Evolutionary conservation across 1,140 invertebrate genomes (phyloP).

Genomic region (Luehdorfia chinensis): DNA sequence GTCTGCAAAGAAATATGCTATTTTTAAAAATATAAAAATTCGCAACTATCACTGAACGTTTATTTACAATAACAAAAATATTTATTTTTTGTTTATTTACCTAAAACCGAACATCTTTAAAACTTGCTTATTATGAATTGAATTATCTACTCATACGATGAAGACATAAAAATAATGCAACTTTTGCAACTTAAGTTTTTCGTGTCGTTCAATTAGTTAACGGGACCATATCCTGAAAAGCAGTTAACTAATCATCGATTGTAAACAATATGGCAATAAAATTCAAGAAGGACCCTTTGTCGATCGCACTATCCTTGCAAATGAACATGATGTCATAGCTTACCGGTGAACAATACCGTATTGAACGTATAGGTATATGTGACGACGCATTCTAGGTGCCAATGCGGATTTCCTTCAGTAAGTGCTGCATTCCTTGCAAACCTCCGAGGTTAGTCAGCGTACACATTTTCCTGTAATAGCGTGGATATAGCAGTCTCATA

Average conservation of each 20-base stretch:
- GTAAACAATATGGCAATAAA: conserved; percentile 24
- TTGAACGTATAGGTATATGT: conserved; percentile 31
- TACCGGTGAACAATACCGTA: conserved; percentile 40
- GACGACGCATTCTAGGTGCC: conserved; percentile 46
- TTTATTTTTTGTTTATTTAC: neutral
- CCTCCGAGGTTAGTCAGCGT: conserved; percentile 49
- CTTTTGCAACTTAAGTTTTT: too few species aligned
- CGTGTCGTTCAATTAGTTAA: too few species aligned
- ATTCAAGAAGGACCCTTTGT: conserved; percentile 28
- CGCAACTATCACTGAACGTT: neutral
- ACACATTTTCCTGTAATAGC: conserved; percentile 28
- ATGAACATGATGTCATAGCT: conserved; percentile 57
- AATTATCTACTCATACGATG: too few species aligned
- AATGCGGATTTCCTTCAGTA: conserved; percentile 66
- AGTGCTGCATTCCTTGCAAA: conserved; percentile 58
- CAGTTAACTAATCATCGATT: too few species aligned
- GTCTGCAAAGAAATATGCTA: conserved; percentile 29
- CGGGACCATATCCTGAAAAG: too few species aligned
- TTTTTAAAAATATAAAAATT: conserved; percentile 3
- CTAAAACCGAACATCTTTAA: too few species aligned
- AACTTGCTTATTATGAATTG: too few species aligned
- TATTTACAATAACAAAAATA: too few species aligned
- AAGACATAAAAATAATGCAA: too few species aligned
- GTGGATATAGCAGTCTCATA: conserved; percentile 29
- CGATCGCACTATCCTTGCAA: conserved; percentile 43